Conservation (phyloP, 2,888 invertebrate genomes). For the Ophraella communa region DNA sequence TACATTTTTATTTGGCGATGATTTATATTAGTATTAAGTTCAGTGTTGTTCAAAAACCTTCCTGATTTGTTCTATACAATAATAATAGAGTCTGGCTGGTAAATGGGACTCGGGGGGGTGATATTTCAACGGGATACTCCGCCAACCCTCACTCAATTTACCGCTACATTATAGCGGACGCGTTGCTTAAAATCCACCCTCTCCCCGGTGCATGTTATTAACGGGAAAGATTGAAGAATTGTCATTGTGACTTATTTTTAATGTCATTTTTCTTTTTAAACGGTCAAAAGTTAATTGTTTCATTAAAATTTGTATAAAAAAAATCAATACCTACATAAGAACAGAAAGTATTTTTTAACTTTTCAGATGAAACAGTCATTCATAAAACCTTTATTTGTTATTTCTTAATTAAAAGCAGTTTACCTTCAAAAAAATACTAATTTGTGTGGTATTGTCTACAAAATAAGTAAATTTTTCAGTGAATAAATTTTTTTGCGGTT, state of each 20-base stretch:
- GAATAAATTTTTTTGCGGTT: too few relatives aligned
- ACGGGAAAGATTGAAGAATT: slow-evolving; percentile 27
- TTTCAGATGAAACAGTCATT: too few relatives aligned
- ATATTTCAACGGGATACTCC: slow-evolving; percentile 56
- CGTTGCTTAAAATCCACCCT: slow-evolving; percentile 55
- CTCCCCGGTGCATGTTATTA: slow-evolving; percentile 47
- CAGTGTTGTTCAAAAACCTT: slow-evolving; percentile 60
- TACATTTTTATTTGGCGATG: slow-evolving; percentile 59
- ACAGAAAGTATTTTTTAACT: too few relatives aligned
- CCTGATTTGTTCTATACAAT: slow-evolving; percentile 62
- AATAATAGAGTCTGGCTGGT: slow-evolving; percentile 61
- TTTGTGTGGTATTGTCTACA: too few relatives aligned
- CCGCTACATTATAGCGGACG: slow-evolving; percentile 61
- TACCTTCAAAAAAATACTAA: too few relatives aligned
- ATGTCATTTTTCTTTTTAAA: not conserved
- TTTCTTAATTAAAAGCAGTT: too few relatives aligned
- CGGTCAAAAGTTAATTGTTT: not conserved
- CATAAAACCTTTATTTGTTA: too few relatives aligned
- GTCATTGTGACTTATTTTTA: slow-evolving; percentile 8
- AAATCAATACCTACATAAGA: too few relatives aligned
- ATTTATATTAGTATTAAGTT: slow-evolving; percentile 60
- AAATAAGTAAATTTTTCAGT: too few relatives aligned
- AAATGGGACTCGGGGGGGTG: slow-evolving; percentile 61
- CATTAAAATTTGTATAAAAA: not conserved
- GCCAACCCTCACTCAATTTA: slow-evolving; percentile 56